These are phyloP conservation scores for Neosalanx taihuensis DNA, from an alignment of 2,797 vertebrate genomes.

Conservation along the genomic window DNA sequence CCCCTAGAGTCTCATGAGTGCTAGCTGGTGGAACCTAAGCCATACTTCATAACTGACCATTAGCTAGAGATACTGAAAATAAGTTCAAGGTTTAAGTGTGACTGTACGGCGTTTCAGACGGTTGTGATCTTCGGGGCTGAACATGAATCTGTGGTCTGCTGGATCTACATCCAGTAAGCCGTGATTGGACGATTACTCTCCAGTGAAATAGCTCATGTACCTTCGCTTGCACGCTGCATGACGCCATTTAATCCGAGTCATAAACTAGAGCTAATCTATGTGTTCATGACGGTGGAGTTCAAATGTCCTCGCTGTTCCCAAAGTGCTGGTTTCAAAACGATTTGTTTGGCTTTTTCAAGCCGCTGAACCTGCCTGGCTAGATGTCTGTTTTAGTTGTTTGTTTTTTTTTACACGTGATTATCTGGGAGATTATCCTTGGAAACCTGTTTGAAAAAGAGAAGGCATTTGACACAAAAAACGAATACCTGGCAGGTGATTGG, in stretches of 20 bases:
- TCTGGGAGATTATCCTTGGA: no score
- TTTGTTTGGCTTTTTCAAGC: no score
- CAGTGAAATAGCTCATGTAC: conserved; percentile 32
- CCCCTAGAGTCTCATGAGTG: background rate
- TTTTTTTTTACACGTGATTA: no score
- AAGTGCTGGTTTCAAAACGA: no score
- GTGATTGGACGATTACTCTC: conserved; percentile 47
- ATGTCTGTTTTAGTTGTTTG: no score
- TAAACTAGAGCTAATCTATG: conserved; percentile 48
- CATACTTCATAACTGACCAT: background rate
- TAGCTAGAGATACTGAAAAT: background rate
- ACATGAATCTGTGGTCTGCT: conserved; percentile 26
- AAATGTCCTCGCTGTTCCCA: background rate
- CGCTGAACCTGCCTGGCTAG: no score
- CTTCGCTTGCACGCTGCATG: conserved; percentile 27
- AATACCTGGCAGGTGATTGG: no score
- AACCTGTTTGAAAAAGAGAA: no score
- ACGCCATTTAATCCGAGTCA: conserved; percentile 38
- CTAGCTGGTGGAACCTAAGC: background rate
- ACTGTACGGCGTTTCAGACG: no score
- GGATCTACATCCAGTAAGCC: conserved; percentile 37
- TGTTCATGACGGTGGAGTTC: conserved; percentile 43
- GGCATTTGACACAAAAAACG: no score
- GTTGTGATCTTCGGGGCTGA: conserved; percentile 11
- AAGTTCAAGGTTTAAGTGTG: background rate